Evolutionary conservation across 2,797 vertebrate genomes (phyloP), one percentile per base, ranked within the genome.

Genomic region (Onychomys leucogaster): DNA sequence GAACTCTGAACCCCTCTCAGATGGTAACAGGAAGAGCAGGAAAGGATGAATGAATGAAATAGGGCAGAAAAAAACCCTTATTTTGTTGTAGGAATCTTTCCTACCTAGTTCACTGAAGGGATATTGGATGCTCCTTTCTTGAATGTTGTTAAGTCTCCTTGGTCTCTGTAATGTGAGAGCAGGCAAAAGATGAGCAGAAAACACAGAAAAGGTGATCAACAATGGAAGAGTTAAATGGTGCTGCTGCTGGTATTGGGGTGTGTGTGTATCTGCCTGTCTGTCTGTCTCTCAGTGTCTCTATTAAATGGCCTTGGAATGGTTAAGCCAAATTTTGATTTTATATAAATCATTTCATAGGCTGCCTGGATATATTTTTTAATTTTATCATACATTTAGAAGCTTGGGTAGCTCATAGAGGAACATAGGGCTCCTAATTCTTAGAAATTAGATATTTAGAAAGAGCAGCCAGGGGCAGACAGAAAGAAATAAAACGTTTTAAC

Each of bases 371-470:
- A 16, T 55, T 41, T 88, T n/a, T 57, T 88, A 88, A 93, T 94
- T 55, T 84, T 75, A 55, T 78, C 32, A 61, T 71, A 6, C 14
- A 90, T 88, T 71, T 57, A 17, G 37, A 41, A 89, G 17, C 4
- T 87, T 93, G 43, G 12, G n/a, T 63, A 91, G 84, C 29, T n/a
- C 78, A 34, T 0, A 76, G 8, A 34, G 34, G 85, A 93, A 96
- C 69, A 21, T 94, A 82, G 34, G 27, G 1, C 19, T 87, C 25
- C 55, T 52, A 37, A 21, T 6, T 82, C 21, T 57, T 41, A 29
- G 34, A 46, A 94, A 96, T 88, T 69, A 81, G 88, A 63, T 88
- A 71, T 71, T 94, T 80, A 63, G 9, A 57, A 89, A 90, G 83
- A 82, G 63, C 1, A 91, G 14, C 32, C 75, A 75, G 46, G n/a